phyloP scores from a whole-genome alignment of 2,888 invertebrate species.

The Acheta domesticus region DNA sequence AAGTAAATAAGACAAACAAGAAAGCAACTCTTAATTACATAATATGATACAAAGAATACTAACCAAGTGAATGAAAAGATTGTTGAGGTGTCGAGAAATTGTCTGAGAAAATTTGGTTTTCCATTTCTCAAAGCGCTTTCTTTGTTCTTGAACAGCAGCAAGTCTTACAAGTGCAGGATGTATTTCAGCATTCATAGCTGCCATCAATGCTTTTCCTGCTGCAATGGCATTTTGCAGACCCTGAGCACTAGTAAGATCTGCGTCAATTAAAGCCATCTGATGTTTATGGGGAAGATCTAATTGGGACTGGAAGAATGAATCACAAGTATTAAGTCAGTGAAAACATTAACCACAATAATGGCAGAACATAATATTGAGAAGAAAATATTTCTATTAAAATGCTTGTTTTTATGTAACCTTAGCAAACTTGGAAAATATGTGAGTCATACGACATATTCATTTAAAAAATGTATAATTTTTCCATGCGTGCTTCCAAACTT shows the following conservation, averaged over 20 bases:
- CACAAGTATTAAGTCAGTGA: conserved; percentile 4
- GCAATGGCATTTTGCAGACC: conserved; percentile 62
- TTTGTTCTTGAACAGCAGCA: conserved; percentile 77
- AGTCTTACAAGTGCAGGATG: conserved; percentile 62
- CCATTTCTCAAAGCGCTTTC: conserved; percentile 71
- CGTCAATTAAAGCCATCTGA: conserved; percentile 65
- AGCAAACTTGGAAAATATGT: too few relatives aligned
- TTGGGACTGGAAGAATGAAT: conserved; percentile 52
- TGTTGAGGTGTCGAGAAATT: conserved; percentile 86
- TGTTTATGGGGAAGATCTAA: conserved; percentile 67
- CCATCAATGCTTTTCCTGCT: conserved; percentile 70
- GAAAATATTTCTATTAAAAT: neutral
- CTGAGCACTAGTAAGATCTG: conserved; percentile 64
- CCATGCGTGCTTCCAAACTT: too few relatives aligned
- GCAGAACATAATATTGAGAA: neutral
- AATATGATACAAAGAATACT: conserved; percentile 32
- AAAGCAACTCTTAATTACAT: too few relatives aligned
- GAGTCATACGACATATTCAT: too few relatives aligned
- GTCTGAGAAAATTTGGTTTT: conserved; percentile 76
- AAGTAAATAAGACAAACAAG: too few relatives aligned
- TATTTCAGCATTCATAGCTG: conserved; percentile 67
- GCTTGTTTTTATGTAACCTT: neutral
- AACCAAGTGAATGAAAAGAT: conserved; percentile 89
- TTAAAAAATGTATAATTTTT: too few relatives aligned
- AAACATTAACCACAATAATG: neutral